phyloP scores from a whole-genome alignment of 2,888 invertebrate genomes.

The Hypomecis atomaria region DNA sequence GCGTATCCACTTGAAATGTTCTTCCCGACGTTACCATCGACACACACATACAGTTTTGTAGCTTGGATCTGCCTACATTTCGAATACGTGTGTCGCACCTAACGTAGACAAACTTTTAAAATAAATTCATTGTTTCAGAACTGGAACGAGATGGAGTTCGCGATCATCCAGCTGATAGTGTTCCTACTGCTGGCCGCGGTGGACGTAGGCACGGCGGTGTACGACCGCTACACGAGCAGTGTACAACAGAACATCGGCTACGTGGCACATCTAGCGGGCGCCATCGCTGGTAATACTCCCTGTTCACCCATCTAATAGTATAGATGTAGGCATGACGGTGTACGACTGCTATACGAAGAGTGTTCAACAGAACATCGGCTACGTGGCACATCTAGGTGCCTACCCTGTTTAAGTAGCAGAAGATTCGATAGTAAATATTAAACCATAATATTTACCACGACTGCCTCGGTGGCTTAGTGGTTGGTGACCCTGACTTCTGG shows the following conservation, averaged over 20 bases:
- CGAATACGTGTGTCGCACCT: too few species aligned
- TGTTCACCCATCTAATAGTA: too few species aligned
- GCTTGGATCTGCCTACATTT: too few species aligned
- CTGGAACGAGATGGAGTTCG: slow-evolving; percentile 98
- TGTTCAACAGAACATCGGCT: slow-evolving; percentile 92
- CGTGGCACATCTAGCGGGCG: slow-evolving; percentile 97
- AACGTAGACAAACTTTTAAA: neutral
- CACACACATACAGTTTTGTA: too few species aligned
- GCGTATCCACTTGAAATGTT: too few species aligned
- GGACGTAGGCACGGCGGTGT: slow-evolving; percentile 96
- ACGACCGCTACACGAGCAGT: slow-evolving; percentile 91
- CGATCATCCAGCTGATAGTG: slow-evolving; percentile 92
- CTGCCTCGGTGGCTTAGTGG: too few species aligned
- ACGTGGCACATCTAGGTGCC: slow-evolving; percentile 97
- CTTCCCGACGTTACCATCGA: too few species aligned
- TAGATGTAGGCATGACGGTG: slow-evolving; percentile 96
- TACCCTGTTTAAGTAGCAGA: too few species aligned
- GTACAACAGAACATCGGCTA: slow-evolving; percentile 93
- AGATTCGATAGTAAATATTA: too few species aligned
- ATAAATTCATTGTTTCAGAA: slow-evolving; percentile 86
- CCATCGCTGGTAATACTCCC: slow-evolving; percentile 88
- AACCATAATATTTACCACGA: too few species aligned
- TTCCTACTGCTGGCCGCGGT: slow-evolving; percentile 92
- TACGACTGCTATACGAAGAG: slow-evolving; percentile 93
- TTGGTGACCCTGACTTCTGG: too few species aligned